These are phyloP conservation scores for Stictonetta naevosa DNA, from an alignment of 2,113 vertebrate genomes.

Conservation along the genomic window DNA sequence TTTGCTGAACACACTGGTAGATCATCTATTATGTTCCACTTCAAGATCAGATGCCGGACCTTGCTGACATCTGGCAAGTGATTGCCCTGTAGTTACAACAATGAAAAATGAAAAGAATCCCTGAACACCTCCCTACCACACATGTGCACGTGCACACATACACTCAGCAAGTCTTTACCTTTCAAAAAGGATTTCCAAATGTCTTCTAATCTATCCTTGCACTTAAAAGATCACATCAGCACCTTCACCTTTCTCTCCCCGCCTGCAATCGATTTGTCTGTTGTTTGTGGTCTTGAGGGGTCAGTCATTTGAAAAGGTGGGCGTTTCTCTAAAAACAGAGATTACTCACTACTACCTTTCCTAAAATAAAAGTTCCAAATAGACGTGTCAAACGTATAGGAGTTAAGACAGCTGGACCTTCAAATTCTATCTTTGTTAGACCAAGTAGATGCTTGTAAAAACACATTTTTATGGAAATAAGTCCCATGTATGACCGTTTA, in stretches of 20 bases:
- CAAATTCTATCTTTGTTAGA: not conserved
- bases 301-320: not conserved
- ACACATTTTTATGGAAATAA: not conserved
- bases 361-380: not conserved
- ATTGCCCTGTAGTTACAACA: conserved; percentile 3
- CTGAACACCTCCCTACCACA: not conserved
- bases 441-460: not conserved
- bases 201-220: not conserved
- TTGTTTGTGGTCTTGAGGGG: not conserved
- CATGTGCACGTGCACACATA: rapidly evolving
- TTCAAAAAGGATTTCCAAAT: not conserved
- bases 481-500: not conserved
- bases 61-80: conserved; percentile 34
- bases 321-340: not conserved
- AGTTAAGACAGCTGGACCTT: not conserved
- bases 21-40: conserved; percentile 52
- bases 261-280: not conserved
- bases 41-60: conserved; percentile 36
- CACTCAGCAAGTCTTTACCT: not conserved
- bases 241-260: not conserved
- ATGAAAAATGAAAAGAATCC: not conserved
- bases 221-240: not conserved
- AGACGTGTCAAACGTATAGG: rapidly evolving
- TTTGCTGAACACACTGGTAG: conserved; percentile 56
- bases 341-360: not conserved